Base-by-base conservation (phyloP, 2,888 invertebrate genomes). In the Synergus gifuensis region DNA sequence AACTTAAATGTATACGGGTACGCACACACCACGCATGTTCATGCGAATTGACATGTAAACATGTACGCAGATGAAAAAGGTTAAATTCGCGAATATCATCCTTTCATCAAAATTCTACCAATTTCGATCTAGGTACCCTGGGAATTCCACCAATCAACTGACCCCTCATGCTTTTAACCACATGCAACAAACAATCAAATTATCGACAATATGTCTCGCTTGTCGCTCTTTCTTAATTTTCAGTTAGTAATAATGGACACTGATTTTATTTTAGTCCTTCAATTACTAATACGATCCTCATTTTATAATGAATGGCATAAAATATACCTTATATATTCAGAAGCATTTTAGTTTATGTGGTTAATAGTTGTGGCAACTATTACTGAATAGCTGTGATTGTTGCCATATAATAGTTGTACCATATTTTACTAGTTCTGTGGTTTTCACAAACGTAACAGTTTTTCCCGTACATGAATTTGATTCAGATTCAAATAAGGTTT, bases 21-120 rank as follows among this genome's bases (percentile, higher is more conserved):
- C 79, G 76, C 63, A 78, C 78, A 81, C 73, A 64, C 49, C 63
- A 54, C 62, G 46, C 49, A 80, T 69, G 9, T 60, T 14, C 5
- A 60, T 22, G 2, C 12, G 49, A 54, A 54, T 54, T 12, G 49
- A 54, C 49, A 54, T 49, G 49, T 49, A 49, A 49, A 49, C 12
- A 49, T 16, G 49, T 54, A 54, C 49, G 22, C 60, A 14, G 49
- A 60, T 60, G 22, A 28, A 60, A 60, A 60, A 22, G 14, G n/a
- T 8, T 3, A n/a, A n/a, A 60, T 22, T 60, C 22, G 22, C 22
- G 60, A 28, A 22, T 60, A 22, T 28, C 22, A 5, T 60, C 12
- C 60, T 60, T 60, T 22, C 22, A 60, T 12, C 4, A 22, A 18
- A 14, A 60, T 28, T n/a, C n/a, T 54, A n/a, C n/a, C 54, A 54